phyloP scores from a whole-genome alignment of 2,113 vertebrate genomes.

The Lepisosteus oculatus region DNA sequence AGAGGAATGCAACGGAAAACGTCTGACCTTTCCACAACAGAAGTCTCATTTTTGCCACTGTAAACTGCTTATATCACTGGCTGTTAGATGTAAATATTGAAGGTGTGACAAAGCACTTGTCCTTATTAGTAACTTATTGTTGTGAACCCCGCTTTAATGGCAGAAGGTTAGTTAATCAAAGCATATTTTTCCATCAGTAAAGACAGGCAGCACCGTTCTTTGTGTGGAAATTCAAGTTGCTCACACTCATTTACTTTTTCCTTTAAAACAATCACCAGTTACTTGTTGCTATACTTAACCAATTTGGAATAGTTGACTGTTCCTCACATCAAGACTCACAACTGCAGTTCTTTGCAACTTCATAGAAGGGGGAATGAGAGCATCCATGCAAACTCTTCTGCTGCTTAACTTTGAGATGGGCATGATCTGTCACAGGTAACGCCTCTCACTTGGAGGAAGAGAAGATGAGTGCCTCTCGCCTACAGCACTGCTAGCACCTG shows the following conservation, averaged over 20 bases:
- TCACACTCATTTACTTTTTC: conserved; percentile 8
- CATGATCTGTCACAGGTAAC: no score
- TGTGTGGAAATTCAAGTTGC: conserved; percentile 34
- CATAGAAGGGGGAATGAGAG: no score
- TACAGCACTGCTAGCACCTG: no score
- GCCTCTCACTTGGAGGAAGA: no score
- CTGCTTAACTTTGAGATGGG: no score
- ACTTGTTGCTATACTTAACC: background rate
- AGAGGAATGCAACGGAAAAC: conserved; percentile 53
- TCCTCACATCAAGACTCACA: no score
- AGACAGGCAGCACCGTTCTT: conserved; percentile 1
- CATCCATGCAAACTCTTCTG: no score
- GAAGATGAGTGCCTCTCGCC: no score
- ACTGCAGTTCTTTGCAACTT: no score
- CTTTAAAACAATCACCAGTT: conserved; percentile 11
- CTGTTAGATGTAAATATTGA: conserved; percentile 5
- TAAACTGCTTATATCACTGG: conserved; percentile 7
- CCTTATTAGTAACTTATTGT: background rate
- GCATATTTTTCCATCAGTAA: background rate
- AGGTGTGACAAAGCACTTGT: conserved; percentile 22
- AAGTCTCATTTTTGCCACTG: conserved; percentile 39
- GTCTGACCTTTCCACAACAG: conserved; percentile 58
- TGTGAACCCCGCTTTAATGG: background rate
- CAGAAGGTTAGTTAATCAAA: conserved; percentile 9
- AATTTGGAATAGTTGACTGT: no score